These are phyloP conservation scores for Prenolepis imparis DNA, from an alignment of 2,888 invertebrate genomes.

Conservation along the genomic window DNA sequence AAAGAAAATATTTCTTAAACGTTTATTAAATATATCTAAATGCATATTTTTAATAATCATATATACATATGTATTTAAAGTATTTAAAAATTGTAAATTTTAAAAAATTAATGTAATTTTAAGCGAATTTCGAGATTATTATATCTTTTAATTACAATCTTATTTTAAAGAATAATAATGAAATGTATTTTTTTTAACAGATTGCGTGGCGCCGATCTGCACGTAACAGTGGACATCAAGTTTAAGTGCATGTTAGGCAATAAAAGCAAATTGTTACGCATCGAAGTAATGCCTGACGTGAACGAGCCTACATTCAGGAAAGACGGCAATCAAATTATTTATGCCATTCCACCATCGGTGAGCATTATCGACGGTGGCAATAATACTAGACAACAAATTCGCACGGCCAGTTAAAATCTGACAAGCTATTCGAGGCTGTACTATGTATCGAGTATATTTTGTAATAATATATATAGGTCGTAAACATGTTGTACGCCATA, in stretches of 20 bases:
- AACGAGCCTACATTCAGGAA: slow-evolving; percentile 87
- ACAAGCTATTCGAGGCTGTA: slow-evolving; percentile 37
- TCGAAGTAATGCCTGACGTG: slow-evolving; percentile 88
- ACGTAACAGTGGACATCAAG: slow-evolving; percentile 91
- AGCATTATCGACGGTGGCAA: slow-evolving; percentile 86
- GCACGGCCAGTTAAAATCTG: slow-evolving; percentile 86
- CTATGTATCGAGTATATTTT: slow-evolving; percentile 10
- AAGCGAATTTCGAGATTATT: neutral
- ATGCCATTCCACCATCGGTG: slow-evolving; percentile 87
- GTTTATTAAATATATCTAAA: neutral
- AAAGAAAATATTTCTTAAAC: neutral
- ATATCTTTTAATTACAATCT: neutral
- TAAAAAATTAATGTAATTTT: neutral
- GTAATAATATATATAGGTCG: neutral
- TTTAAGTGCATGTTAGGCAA: slow-evolving; percentile 95
- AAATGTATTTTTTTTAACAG: slow-evolving; percentile 86
- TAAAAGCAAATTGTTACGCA: slow-evolving; percentile 89
- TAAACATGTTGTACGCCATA: neutral
- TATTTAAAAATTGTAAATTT: slow-evolving; percentile 18
- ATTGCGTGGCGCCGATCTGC: slow-evolving; percentile 90
- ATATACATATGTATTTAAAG: neutral
- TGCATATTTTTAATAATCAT: neutral
- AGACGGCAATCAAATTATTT: slow-evolving; percentile 87
- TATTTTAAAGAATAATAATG: neutral
- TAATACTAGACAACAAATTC: slow-evolving; percentile 82